These are phyloP conservation scores for Trachurus trachurus DNA, from an alignment of 2,797 vertebrate genomes.

Conservation along the genomic window DNA sequence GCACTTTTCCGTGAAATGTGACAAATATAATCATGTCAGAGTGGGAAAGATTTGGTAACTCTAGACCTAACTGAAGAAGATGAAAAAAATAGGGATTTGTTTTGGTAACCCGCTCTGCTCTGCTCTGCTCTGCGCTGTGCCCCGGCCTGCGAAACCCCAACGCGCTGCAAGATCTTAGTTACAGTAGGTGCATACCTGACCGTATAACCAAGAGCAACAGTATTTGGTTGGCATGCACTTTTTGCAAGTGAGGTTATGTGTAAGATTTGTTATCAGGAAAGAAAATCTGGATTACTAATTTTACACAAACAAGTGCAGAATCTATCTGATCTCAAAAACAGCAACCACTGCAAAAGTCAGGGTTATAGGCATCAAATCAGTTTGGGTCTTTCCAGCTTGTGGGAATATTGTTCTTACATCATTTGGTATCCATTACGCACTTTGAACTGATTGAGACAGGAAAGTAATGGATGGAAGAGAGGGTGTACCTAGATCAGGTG, in stretches of 20 bases:
- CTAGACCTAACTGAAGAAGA: background rate
- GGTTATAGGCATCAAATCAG: slow-evolving; percentile 2
- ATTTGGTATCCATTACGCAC: slow-evolving; percentile 1
- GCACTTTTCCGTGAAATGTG: slow-evolving; percentile 12
- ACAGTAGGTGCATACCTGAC: background rate
- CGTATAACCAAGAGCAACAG: background rate
- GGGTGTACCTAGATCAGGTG: slow-evolving; percentile 38
- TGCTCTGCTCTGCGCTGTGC: background rate
- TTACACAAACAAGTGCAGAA: slow-evolving; percentile 3
- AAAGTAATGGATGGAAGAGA: slow-evolving; percentile 21
- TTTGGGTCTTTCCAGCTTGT: background rate
- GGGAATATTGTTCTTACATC: slow-evolving; percentile 37
- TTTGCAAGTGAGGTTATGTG: background rate
- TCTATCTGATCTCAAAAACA: background rate
- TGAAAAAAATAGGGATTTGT: background rate
- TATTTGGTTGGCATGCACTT: background rate
- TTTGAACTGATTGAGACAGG: slow-evolving; percentile 33
- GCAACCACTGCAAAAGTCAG: background rate
- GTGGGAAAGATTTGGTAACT: slow-evolving; percentile 7
- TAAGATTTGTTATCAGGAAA: background rate
- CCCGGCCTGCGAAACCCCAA: background rate
- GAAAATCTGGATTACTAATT: background rate
- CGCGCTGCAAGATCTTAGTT: background rate
- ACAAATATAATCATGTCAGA: slow-evolving; percentile 32
- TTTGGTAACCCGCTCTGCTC: slow-evolving; percentile 1